Base-by-base conservation (phyloP, 2,113 vertebrate genomes). In the Pachypanchax playfairii region DNA sequence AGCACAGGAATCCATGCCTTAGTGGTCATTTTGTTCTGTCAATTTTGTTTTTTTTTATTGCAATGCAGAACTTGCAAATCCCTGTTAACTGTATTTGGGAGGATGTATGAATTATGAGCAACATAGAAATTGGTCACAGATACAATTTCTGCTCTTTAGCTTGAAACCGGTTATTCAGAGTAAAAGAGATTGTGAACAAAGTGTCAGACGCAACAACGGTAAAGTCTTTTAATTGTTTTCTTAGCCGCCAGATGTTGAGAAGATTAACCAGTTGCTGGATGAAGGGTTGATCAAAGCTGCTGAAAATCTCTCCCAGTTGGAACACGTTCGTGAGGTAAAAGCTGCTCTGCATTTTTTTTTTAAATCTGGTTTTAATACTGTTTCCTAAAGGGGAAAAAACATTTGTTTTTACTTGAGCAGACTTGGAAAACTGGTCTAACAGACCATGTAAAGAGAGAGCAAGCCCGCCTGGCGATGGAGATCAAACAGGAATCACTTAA, bases 291-390 rank as follows among this genome's bases (percentile, higher is more conserved):
- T 4, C 14, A 68, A 28, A 6, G 90, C 85, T 51, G 65, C 68
- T 44, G 56, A 82, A 76, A 90, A 80, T 52, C 43, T 88, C 4
- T 52, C 68, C 15, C 51, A 65, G 33, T 79, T 92, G 28, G 68
- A 89, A 24, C 36, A 43, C 22, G 73, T 88, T 49, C 50, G 81
- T 7, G 49, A 90, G 84, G 91, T 92, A 46, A 77, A 51, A 21
- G 36, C 36, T 62, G 38, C 25, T n/a, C n/a, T n/a, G n/a, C n/a
- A n/a, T n/a, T n/a, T n/a, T n/a, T n/a, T n/a, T n/a, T n/a, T n/a
- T n/a, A n/a, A n/a, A n/a, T n/a, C n/a, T n/a, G n/a, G n/a, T n/a
- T n/a, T 18, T 42, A 29, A 56, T 28, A 56, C 14, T 1, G 28
- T 29, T 29, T 29, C 28, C 28, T 29, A 5, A 7, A 5, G 28